Conservation (phyloP, 2,113 vertebrate genomes). For the Chelonoidis abingdonii region DNA sequence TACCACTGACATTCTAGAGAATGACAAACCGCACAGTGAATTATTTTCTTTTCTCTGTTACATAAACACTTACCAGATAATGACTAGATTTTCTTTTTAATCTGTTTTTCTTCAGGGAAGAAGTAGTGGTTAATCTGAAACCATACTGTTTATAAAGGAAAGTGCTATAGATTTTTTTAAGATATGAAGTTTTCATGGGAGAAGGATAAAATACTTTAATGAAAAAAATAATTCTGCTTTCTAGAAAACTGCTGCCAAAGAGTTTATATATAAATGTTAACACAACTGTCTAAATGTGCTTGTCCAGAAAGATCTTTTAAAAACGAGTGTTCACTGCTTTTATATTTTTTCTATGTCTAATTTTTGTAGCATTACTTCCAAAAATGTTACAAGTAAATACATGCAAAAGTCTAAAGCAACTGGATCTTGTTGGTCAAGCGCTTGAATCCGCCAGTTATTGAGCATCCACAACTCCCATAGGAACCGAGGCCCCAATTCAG, state of each 20-base stretch:
- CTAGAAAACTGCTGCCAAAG: conserved; percentile 69
- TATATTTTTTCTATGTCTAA: conserved; percentile 18
- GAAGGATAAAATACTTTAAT: conserved; percentile 48
- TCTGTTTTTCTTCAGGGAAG: conserved; percentile 72
- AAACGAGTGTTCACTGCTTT: conserved; percentile 34
- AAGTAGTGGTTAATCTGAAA: conserved; percentile 65
- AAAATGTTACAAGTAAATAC: neutral
- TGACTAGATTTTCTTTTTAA: conserved; percentile 18
- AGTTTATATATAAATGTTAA: conserved; percentile 58
- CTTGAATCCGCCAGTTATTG: conserved; percentile 3
- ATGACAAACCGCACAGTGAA: conserved; percentile 61
- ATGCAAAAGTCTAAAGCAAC: conserved; percentile 18
- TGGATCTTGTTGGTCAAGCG: conserved; percentile 45
- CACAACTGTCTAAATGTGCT: conserved; percentile 49
- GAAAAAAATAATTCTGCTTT: conserved; percentile 36
- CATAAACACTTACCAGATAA: conserved; percentile 64
- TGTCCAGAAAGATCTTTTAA: conserved; percentile 67
- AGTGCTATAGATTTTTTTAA: conserved; percentile 60
- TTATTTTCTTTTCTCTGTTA: conserved; percentile 53
- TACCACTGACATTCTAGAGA: conserved; percentile 61
- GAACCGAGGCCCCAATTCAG: neutral
- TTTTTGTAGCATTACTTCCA: neutral
- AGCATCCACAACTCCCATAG: neutral
- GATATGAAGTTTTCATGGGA: conserved; percentile 45
- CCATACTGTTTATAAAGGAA: conserved; percentile 57